phyloP scores from a whole-genome alignment of 2,888 invertebrate genomes.

The Synergus laeviventris region DNA sequence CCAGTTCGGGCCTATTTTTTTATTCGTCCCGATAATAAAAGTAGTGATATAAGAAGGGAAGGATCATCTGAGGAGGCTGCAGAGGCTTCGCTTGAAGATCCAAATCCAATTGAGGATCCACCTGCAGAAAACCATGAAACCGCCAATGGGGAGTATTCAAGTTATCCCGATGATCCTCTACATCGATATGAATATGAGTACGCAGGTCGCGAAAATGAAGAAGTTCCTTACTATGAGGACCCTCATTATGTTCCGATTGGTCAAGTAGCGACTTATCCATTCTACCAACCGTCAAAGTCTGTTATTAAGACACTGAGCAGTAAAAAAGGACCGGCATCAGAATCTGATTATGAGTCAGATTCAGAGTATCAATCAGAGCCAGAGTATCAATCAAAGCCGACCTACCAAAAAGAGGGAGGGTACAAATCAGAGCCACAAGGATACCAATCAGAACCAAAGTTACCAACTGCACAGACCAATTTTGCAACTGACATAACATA shows the following conservation, averaged over 20 bases:
- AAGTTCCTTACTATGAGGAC: background rate
- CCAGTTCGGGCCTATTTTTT: background rate
- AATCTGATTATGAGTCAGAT: background rate
- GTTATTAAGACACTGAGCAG: conserved; percentile 19
- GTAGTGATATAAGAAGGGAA: background rate
- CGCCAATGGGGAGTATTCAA: background rate
- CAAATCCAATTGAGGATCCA: conserved; percentile 1
- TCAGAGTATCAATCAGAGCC: background rate
- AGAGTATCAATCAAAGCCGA: background rate
- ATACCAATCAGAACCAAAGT: background rate
- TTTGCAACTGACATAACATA: background rate
- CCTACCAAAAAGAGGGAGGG: too few species aligned
- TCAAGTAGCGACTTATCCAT: background rate
- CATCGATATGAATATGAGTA: conserved; percentile 4
- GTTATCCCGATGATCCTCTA: background rate
- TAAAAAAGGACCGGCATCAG: background rate
- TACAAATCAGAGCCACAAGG: background rate
- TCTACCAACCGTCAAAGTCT: conserved; percentile 14
- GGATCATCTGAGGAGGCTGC: background rate
- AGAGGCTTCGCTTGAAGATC: conserved; percentile 16
- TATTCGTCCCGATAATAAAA: background rate
- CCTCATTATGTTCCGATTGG: conserved; percentile 21
- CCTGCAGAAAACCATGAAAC: background rate
- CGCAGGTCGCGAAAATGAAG: background rate
- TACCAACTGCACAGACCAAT: background rate